A percentile compares a stretch with the other conserved stretches of the same genome.
Evolutionary conservation across 2,797 vertebrate genomes (phyloP).

Genomic region (Rallus crepitans): DNA sequence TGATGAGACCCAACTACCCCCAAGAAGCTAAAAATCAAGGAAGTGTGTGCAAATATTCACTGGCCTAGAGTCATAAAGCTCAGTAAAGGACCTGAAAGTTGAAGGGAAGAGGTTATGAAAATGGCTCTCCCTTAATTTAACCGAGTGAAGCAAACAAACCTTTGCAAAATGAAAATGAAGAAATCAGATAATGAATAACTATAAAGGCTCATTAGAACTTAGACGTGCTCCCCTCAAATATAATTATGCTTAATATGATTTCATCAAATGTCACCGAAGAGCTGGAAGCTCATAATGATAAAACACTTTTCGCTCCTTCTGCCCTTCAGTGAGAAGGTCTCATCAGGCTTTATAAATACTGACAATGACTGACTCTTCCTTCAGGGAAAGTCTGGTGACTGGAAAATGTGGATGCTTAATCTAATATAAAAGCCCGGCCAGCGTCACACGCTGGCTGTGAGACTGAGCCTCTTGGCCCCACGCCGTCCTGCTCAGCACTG

Average conservation of each 20-base stretch:
- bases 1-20: background rate
- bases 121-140: background rate
- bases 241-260: constrained; percentile 56
- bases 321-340: background rate
- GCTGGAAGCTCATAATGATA: constrained; percentile 22
- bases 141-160: constrained; percentile 6
- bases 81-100: background rate
- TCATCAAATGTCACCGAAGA: constrained; percentile 59
- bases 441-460: fast-evolving
- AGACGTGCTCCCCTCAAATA: constrained; percentile 4
- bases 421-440: background rate
- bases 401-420: background rate
- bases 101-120: background rate
- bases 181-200: constrained; percentile 49
- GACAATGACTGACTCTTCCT: constrained; percentile 47
- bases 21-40: background rate
- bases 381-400: constrained; percentile 11
- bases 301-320: background rate
- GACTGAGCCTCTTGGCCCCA: background rate
- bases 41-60: background rate
- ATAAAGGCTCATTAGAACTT: constrained; percentile 47
- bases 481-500: fast-evolving
- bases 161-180: constrained; percentile 29
- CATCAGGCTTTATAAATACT: constrained; percentile 32
- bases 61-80: fast-evolving